Base-by-base conservation (phyloP, 2,113 vertebrate species). In the Oenanthe oenanthe region DNA sequence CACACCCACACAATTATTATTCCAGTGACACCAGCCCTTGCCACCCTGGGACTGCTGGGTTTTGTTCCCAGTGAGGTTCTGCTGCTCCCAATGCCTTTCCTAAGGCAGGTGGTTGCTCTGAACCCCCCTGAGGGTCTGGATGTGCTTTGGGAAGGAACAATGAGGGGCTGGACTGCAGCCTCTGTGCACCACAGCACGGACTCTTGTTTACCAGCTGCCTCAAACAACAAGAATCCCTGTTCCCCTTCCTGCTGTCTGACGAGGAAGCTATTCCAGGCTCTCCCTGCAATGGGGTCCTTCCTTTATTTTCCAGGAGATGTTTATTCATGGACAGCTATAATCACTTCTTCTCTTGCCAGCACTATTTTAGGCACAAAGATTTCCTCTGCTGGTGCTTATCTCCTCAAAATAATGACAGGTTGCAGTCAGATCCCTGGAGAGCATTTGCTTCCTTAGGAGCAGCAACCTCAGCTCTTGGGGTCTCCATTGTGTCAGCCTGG, bases 281-380 rank as follows among this genome's bases (percentile, higher is more conserved):
- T 42, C 51, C 48, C 48, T 88, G 68, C 92, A 71, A 66, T 5
- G 60, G 91, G 95, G 83, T 70, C 85, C 92, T 97, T 97, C 96
- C 95, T 95, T 94, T 92, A 51, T 93, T 93, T 90, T 90, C 71
- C 90, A 96, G 78, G 47, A 25, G 72, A 48, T 92, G 65, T 96
- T 96, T 97, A 86, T 88, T 83, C 51, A 12, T 22, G 75, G 96
- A 68, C 92, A 92, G 68, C 72, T 88, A 66, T 40, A 95, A 97
- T 84, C 85, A 93, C 68, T 83, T 90, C 57, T 89, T 92, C 91
- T 97, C 87, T 74, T 93, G 94, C 91, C 95, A 97, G 28, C 11
- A 2, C 95, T 97, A 96, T 97, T 96, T 97, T 91, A 93, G 93
- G 95, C 79, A 70, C 43, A 54, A 85, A 93, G 68, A 84, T 92